These are phyloP conservation scores for Agonopterix arenella DNA, from an alignment of 2,888 invertebrate species.

Conservation along the genomic window DNA sequence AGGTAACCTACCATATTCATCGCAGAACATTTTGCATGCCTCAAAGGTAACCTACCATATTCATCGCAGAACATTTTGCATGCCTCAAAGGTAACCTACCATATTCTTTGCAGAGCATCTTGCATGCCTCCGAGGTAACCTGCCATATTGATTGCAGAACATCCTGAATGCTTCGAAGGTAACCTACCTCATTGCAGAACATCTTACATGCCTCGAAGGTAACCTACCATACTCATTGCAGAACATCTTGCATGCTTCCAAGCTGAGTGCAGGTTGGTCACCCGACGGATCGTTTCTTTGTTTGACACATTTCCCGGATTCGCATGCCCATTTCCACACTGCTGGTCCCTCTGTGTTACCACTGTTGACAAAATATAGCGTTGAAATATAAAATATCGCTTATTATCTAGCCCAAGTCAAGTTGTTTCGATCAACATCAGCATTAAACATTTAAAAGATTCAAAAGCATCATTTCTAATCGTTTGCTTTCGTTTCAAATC, in stretches of 20 bases:
- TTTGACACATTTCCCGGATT: constrained; percentile 73
- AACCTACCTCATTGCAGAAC: constrained; percentile 16
- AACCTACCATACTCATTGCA: constrained; percentile 72
- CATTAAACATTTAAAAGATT: no score
- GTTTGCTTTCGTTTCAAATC: no score
- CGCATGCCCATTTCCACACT: constrained; percentile 76
- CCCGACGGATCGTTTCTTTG: constrained; percentile 33
- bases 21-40: constrained; percentile 51
- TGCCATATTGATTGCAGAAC: constrained; percentile 77
- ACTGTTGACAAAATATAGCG: no score
- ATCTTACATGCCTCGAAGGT: no score
- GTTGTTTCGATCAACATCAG: no score
- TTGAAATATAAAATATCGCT: no score
- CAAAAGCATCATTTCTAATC: no score
- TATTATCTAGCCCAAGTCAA: no score
- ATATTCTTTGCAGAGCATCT: no score
- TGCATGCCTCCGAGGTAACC: constrained; percentile 1
- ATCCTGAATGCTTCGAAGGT: constrained; percentile 79
- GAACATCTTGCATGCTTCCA: constrained; percentile 80
- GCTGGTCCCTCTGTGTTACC: constrained; percentile 7
- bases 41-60: constrained; percentile 52
- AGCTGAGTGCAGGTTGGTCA: constrained; percentile 56
- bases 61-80: no score
- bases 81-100: no score
- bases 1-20: constrained; percentile 50